Conservation (phyloP, 2,113 vertebrate genomes). For the Osmerus mordax region DNA sequence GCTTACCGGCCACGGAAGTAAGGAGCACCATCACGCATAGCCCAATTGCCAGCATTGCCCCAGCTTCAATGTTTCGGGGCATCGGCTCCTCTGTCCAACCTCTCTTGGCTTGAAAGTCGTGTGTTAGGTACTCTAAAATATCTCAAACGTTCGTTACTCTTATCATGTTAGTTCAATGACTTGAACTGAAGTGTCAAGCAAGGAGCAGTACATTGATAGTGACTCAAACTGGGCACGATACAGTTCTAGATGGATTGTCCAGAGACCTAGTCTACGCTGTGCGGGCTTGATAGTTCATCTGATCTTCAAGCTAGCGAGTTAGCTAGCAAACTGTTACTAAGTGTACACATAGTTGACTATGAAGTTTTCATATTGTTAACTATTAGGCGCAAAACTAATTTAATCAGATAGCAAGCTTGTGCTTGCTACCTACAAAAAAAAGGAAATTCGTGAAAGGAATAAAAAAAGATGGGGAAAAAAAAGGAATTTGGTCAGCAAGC, state of each 20-base stretch:
- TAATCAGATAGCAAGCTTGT: too few species aligned
- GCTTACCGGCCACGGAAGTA: constrained; percentile 66
- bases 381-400: too few species aligned
- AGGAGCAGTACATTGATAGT: constrained; percentile 39
- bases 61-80: constrained; percentile 34
- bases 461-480: too few species aligned
- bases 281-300: background rate
- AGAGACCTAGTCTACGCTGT: background rate
- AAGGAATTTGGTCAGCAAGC: too few species aligned
- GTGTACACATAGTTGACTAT: background rate
- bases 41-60: constrained; percentile 53
- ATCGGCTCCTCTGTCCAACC: constrained; percentile 23
- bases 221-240: background rate
- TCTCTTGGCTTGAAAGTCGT: constrained; percentile 9
- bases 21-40: constrained; percentile 60
- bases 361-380: background rate
- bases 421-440: too few species aligned
- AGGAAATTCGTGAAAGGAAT: background rate
- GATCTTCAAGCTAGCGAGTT: background rate
- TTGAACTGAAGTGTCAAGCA: constrained; percentile 34
- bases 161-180: constrained; percentile 54
- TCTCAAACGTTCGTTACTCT: background rate
- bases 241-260: background rate
- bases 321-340: constrained; percentile 15
- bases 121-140: background rate